Evolutionary conservation across 30 jellyfish, hydroid and myxozoan genomes (phyloP).

Genomic region (Turritopsis rubra): DNA sequence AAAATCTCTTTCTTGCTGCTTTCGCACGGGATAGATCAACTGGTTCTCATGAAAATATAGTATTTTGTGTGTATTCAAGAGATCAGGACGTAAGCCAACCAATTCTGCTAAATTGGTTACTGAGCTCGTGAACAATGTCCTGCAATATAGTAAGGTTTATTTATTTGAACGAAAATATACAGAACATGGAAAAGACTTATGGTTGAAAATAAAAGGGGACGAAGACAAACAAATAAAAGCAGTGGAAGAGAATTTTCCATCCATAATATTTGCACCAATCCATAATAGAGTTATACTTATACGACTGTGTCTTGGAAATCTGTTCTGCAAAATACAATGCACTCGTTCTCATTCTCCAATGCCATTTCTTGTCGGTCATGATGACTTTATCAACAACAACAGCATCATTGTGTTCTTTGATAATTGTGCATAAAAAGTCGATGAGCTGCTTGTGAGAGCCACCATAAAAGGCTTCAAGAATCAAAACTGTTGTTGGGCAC

Average conservation of each 20-base stretch:
- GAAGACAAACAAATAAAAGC: too few relatives aligned
- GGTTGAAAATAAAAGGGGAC: too few relatives aligned
- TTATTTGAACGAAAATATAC: background rate
- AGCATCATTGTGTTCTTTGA: background rate
- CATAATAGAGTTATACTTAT: background rate
- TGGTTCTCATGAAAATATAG: conserved; percentile 94
- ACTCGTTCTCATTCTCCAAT: conserved; percentile 98
- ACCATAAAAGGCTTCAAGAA: conserved; percentile 88
- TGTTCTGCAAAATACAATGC: conserved; percentile 66
- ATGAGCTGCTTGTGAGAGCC: conserved; percentile 94
- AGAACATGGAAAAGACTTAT: background rate
- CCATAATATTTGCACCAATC: too few relatives aligned
- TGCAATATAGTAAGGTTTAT: background rate
- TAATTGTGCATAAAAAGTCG: conserved; percentile 36
- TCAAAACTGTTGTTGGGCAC: conserved; percentile 19
- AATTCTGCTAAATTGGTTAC: conserved; percentile 87
- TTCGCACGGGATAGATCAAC: conserved; percentile 86
- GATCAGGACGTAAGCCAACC: conserved; percentile 90
- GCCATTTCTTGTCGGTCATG: conserved; percentile 98
- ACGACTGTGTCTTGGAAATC: background rate
- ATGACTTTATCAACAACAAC: conserved; percentile 31
- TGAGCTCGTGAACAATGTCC: conserved; percentile 63
- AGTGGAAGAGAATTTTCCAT: too few relatives aligned
- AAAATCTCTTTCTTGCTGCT: conserved; percentile 87
- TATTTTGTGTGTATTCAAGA: conserved; percentile 41